phyloP scores from a whole-genome alignment of 2,797 vertebrate species.

The Megalops cyprinoides region DNA sequence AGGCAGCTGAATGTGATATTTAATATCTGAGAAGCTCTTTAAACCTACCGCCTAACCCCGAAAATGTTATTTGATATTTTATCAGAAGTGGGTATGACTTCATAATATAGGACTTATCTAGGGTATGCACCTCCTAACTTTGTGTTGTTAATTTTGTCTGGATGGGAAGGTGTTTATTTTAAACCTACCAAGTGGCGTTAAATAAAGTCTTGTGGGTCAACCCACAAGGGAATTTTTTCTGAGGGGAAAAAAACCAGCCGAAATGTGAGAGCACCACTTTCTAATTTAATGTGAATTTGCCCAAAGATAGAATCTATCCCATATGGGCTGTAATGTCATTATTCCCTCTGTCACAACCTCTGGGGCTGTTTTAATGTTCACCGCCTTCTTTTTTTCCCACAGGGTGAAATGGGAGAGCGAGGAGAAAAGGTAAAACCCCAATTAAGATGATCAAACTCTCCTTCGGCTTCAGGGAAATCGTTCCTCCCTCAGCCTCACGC shows the following conservation, averaged over 20 bases:
- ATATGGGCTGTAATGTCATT: conserved; percentile 47
- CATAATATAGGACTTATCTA: neutral
- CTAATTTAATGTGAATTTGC: conserved; percentile 63
- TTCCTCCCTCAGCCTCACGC: neutral
- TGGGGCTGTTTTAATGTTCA: conserved; percentile 45
- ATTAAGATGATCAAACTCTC: conserved; percentile 52
- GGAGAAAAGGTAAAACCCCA: conserved; percentile 89
- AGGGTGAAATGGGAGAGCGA: conserved; percentile 93
- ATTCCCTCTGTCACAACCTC: conserved; percentile 33
- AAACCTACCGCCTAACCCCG: neutral
- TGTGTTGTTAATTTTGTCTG: conserved; percentile 9
- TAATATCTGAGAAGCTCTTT: neutral
- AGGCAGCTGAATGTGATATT: neutral
- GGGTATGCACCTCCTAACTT: neutral
- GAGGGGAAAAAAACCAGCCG: conserved; percentile 37
- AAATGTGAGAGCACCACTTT: conserved; percentile 51
- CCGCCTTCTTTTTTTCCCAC: conserved; percentile 68
- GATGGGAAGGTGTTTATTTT: neutral
- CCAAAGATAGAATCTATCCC: conserved; percentile 61
- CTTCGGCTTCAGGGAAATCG: conserved; percentile 9
- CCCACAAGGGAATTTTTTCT: neutral
- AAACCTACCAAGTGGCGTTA: neutral
- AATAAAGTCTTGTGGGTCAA: neutral
- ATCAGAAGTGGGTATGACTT: neutral
- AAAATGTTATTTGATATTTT: neutral